Base-by-base conservation (phyloP, 2,888 invertebrate species). In the Bombyx huttoni region DNA sequence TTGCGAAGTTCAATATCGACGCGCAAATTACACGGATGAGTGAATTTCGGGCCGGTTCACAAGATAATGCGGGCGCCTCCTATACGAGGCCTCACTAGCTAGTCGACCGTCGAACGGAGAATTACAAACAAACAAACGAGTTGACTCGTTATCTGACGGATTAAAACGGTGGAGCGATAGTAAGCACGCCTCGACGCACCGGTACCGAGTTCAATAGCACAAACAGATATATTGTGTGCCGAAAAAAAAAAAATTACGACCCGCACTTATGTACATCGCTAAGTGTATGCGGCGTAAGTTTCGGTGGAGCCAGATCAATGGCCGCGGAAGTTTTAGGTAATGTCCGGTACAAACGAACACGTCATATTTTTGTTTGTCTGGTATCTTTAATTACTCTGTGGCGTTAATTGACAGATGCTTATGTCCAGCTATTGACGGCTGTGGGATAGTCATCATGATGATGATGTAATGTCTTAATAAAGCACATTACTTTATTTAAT, bases 31-130 rank as follows among this genome's bases (percentile, higher is more conserved):
- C 73, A 78, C 73, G 76, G 73, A 60, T 70, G 75, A 78, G 68
- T 73, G 71, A 75, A 70, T 79, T 81, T 76, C 73, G 74, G 70
- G 71, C 71, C 70, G 67, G 75, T 73, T 74, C 64, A 65, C 66
- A 71, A 78, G 79, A 84, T 83, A 83, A 78, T 72, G 70, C 73
- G 70, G 74, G 79, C 80, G 78, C 81, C 81, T 82, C 78, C 82
- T 79, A 73, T 73, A 72, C 71, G 73, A 69, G 84, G 84, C 81
- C 81, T 78, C 81, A 76, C 66, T 63, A 56, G 63, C 59, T 56
- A 58, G 56, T 54, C 54, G 54, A 51, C 52, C 67, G 67, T 65
- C 64, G 68, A 64, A 66, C 69, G 67, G 60, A 56, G 67, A 70
- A 73, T 70, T 63, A 76, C 78, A 78, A 81, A 82, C 81, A 83